Evolutionary conservation across 2,797 vertebrate species (phyloP).

Genomic region (Ara ararauna): DNA sequence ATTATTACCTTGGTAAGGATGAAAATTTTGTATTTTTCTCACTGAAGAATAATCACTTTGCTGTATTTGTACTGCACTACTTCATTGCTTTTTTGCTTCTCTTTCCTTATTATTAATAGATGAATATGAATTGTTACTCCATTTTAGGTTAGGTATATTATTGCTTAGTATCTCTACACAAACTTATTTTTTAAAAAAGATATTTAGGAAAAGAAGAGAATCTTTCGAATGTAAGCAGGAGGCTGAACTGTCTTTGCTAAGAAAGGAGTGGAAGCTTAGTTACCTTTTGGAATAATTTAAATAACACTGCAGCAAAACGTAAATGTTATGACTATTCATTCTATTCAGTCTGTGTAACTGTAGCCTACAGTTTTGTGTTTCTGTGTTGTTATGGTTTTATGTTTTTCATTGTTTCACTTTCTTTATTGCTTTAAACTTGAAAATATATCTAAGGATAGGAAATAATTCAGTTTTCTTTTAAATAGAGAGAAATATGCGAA

Average conservation of each 20-base stretch:
- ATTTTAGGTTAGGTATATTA: not conserved
- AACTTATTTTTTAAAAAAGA: not conserved
- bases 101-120: not conserved
- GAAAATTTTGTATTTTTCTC: not conserved
- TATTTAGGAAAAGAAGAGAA: not conserved
- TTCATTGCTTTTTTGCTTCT: not conserved
- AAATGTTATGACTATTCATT: not conserved
- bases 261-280: not conserved
- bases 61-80: not conserved
- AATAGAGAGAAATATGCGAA: slow-evolving; percentile 98
- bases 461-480: slow-evolving; percentile 61
- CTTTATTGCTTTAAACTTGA: not conserved
- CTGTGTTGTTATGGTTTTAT: not conserved
- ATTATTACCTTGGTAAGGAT: slow-evolving; percentile 94
- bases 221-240: not conserved
- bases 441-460: not conserved
- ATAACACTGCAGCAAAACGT: not conserved
- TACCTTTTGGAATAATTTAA: not conserved
- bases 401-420: not conserved
- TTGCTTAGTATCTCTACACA: not conserved
- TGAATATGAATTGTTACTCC: not conserved
- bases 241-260: not conserved
- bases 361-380: not conserved
- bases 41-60: not conserved
- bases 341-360: not conserved